Evolutionary conservation across 2,888 invertebrate genomes (phyloP).

Genomic region (Zele albiditarsus): DNA sequence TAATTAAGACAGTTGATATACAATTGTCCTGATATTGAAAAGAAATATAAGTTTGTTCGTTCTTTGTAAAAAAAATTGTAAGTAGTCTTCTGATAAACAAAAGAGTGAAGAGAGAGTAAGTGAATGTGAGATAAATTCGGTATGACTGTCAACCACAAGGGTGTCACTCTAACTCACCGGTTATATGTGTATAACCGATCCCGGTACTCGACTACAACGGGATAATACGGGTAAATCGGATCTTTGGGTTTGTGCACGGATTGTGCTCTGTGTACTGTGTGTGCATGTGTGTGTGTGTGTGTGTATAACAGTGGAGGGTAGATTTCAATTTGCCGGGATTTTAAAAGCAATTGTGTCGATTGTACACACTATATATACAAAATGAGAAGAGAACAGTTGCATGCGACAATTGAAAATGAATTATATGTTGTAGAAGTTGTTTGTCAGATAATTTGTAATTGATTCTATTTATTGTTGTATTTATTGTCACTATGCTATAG

Average conservation of each 20-base stretch:
- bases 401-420: background rate
- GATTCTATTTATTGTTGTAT: background rate
- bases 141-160: conserved; percentile 26
- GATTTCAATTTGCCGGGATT: conserved; percentile 52
- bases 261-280: conserved; percentile 6
- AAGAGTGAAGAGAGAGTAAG: conserved; percentile 5
- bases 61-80: background rate
- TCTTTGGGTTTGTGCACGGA: conserved; percentile 45
- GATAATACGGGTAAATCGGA: conserved; percentile 56
- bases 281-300: conserved; percentile 19
- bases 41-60: no score
- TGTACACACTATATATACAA: background rate
- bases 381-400: background rate
- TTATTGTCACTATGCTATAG: background rate
- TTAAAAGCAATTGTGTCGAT: conserved; percentile 49
- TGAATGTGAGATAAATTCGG: background rate
- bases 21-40: no score
- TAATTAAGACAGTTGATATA: no score
- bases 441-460: background rate
- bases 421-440: background rate
- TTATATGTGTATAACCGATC: conserved; percentile 50
- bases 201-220: conserved; percentile 49
- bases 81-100: background rate
- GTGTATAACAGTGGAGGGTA: conserved; percentile 45
- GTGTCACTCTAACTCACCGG: conserved; percentile 8